Percentiles rank a stretch among this genome's conserved stretches.
These are phyloP conservation scores for Brachionus angularis DNA, from an alignment of 1,140 invertebrate species.

Conservation along the genomic window DNA sequence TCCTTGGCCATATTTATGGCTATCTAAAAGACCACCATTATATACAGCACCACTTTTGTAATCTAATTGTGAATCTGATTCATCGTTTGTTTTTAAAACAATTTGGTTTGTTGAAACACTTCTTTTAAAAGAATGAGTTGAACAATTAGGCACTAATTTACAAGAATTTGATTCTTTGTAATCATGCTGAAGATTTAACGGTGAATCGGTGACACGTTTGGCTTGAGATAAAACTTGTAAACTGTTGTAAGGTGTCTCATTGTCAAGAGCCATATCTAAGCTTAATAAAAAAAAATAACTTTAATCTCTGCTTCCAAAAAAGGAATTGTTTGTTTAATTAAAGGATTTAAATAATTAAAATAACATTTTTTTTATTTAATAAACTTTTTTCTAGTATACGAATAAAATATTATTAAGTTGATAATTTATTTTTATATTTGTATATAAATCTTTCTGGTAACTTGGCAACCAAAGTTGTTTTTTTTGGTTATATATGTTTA, in stretches of 20 bases:
- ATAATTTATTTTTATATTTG: no score
- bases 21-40: constrained; percentile 49
- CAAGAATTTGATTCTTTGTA: background rate
- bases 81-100: no score
- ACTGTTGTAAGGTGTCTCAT: constrained; percentile 21
- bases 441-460: no score
- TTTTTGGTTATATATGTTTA: no score
- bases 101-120: background rate
- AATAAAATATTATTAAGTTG: no score
- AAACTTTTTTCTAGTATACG: no score
- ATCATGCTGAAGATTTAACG: background rate
- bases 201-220: constrained; percentile 8
- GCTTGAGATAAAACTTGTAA: constrained; percentile 39
- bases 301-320: no score
- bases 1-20: constrained; percentile 51
- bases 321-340: no score
- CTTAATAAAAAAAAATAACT: background rate
- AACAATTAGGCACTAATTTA: background rate
- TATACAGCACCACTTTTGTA: constrained; percentile 56
- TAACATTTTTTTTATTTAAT: no score
- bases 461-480: no score
- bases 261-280: constrained; percentile 11
- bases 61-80: constrained; percentile 38
- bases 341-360: no score
- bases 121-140: background rate